Conservation (phyloP, 1,140 invertebrate genomes). For the Macrocentrus cingulum region DNA sequence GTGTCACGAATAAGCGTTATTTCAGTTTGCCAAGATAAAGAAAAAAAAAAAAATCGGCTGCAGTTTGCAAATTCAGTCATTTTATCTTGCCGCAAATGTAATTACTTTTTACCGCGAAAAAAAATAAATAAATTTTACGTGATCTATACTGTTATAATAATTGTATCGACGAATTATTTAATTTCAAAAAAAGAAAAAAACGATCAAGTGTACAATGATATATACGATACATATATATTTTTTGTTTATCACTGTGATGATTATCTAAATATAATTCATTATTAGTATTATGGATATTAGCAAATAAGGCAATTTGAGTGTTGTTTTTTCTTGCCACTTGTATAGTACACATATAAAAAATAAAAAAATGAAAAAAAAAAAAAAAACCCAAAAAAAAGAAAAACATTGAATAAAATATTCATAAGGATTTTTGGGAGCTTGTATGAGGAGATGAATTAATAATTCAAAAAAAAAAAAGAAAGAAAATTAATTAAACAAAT, state of each 20-base stretch:
- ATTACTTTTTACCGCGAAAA: too few species aligned
- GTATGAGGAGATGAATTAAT: too few species aligned
- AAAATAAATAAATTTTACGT: too few species aligned
- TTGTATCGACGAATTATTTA: slow-evolving; percentile 26
- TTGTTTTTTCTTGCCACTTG: slow-evolving; percentile 51
- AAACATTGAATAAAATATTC: slow-evolving; percentile 31
- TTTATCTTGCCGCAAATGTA: too few species aligned
- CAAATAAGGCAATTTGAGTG: slow-evolving; percentile 50
- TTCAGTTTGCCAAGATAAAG: too few species aligned
- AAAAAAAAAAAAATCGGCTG: too few species aligned
- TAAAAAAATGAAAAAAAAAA: slow-evolving; percentile 17
- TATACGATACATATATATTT: slow-evolving; percentile 52
- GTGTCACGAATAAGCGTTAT: too few species aligned
- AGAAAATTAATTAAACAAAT: slow-evolving; percentile 10
- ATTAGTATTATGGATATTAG: slow-evolving; percentile 53
- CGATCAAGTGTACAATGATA: slow-evolving; percentile 42
- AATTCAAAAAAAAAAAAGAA: too few species aligned
- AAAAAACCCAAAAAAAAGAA: slow-evolving; percentile 22
- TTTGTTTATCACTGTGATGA: slow-evolving; percentile 59
- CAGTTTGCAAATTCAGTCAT: too few species aligned
- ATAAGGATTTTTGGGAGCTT: slow-evolving; percentile 37
- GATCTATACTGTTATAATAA: too few species aligned
- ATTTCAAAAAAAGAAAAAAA: slow-evolving; percentile 29
- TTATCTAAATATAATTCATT: slow-evolving; percentile 52
- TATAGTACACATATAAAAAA: too few species aligned